Evolutionary conservation across 2,113 vertebrate species (phyloP).

Genomic region (Addax nasomaculatus): DNA sequence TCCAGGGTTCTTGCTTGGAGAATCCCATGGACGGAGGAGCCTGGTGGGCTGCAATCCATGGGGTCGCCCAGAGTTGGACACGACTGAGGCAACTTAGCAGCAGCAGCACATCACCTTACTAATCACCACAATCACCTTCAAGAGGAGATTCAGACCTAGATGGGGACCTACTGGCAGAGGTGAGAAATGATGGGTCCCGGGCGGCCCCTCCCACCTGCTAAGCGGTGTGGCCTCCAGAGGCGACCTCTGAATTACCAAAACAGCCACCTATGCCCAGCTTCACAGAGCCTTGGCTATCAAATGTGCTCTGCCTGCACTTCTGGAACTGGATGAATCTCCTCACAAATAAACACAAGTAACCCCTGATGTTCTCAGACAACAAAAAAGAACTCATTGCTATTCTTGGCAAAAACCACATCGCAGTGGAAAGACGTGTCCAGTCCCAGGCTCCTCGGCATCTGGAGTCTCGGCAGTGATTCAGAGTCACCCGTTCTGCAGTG

Average conservation of each 20-base stretch:
- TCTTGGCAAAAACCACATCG: accelerated
- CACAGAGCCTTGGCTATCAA: background rate
- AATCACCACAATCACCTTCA: background rate
- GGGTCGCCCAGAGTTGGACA: too few species aligned
- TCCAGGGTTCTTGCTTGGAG: too few species aligned
- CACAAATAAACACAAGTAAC: background rate
- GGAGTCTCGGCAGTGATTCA: background rate
- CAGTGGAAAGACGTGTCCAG: accelerated
- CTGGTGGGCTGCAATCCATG: too few species aligned
- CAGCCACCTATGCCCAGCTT: accelerated
- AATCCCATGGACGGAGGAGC: too few species aligned
- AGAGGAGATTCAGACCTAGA: background rate
- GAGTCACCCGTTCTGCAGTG: accelerated
- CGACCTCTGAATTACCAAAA: accelerated
- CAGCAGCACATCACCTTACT: background rate
- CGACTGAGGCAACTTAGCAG: too few species aligned
- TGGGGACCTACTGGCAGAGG: background rate
- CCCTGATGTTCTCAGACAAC: background rate
- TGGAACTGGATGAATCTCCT: background rate
- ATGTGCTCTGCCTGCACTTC: background rate
- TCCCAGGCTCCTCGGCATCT: accelerated
- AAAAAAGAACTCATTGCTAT: background rate
- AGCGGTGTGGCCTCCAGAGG: background rate
- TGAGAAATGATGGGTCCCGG: background rate
- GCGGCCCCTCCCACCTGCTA: background rate